Conservation (phyloP, 2,797 vertebrate species). For the Crax fasciolata region DNA sequence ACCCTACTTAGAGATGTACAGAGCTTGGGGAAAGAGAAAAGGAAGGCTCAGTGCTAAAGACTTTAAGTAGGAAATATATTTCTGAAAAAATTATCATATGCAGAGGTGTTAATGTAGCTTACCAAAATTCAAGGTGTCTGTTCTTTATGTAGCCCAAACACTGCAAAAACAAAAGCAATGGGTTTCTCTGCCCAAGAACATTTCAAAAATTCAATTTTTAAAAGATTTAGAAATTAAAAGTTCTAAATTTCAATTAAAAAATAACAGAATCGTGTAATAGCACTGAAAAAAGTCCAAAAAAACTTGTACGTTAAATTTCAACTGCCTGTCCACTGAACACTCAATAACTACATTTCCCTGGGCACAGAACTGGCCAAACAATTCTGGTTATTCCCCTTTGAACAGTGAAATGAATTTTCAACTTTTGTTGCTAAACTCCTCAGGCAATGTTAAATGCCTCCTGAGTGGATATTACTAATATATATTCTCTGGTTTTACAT, state of each 20-base stretch:
- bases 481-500: neutral
- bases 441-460: neutral
- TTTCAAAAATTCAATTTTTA: neutral
- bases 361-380: neutral
- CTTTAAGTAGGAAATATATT: neutral
- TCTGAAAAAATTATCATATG: conserved; percentile 45
- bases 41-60: conserved; percentile 1
- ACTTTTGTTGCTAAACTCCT: neutral
- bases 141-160: neutral
- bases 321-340: neutral
- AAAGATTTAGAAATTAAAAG: neutral
- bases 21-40: neutral
- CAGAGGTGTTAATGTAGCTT: conserved; percentile 3
- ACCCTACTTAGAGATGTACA: neutral
- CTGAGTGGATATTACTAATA: neutral
- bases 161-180: neutral
- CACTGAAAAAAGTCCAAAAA: neutral
- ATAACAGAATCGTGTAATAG: neutral
- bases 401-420: neutral
- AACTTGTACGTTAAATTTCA: neutral
- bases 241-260: neutral
- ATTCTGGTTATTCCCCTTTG: neutral
- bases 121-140: neutral
- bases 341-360: neutral
- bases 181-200: neutral